Base-by-base conservation (phyloP, 2,797 vertebrate genomes). In the Hybognathus amarus region DNA sequence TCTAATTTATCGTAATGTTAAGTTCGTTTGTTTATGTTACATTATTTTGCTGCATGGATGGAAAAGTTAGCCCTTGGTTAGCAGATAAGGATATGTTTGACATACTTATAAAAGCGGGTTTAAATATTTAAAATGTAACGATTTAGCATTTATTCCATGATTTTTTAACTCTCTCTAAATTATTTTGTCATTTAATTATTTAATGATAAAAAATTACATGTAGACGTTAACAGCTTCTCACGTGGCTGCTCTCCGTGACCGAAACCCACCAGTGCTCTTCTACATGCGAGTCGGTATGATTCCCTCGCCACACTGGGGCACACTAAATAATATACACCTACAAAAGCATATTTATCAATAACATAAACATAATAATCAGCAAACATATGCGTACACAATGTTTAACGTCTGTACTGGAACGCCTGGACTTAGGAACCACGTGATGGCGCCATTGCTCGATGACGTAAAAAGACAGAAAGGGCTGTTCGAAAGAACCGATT, bases 181-280 rank as follows among this genome's bases (percentile, higher is more conserved):
- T 42, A 27, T 2, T 45, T 47, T 12, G 5, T 0, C 4, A 36
- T 70, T 30, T 63, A 47, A 33, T 33, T 33, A 33, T 33, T 33
- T 33, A 33, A 61, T n/a, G 1, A 36, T 71, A n/a, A 4, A 20
- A n/a, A 33, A 36, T 1, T 45, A 10, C 2, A 22, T 22, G n/a
- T 24, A 54, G 9, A 30, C 24, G 24, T 17, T 36, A 71, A 22
- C 68, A 1, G 40, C 38, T 45, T 27, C 24, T 83, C 81, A 83
- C 81, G 81, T 83, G 81, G 81, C 73, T 30, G n/a, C 6, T 27
- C 5, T 82, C 33, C 70, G 81, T 77, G 81, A 68, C 73, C 61
- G 6, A 81, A 64, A 18, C 69, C 20, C 40, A 47, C 63, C 36
- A 22, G 12, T 15, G 17, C 33, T 10, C n/a, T 54, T 6, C 13